Conservation (phyloP, 1,140 invertebrate genomes). For the Caerostris darwini region DNA sequence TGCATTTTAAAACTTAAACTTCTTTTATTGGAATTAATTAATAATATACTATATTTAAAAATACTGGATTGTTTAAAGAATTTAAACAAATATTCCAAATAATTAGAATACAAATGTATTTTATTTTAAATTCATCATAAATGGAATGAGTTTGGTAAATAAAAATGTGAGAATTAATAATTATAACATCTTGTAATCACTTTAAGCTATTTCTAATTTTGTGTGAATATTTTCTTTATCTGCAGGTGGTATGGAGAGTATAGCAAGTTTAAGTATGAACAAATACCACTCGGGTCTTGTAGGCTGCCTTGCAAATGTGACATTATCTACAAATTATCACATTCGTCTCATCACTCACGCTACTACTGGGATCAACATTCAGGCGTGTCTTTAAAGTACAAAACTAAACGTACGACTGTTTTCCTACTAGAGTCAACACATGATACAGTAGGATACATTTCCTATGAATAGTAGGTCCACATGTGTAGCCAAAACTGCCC, state of each 20-base stretch:
- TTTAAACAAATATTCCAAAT: too few species aligned
- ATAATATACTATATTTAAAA: too few species aligned
- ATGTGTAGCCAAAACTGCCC: conserved; percentile 73
- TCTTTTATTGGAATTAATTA: too few species aligned
- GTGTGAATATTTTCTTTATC: conserved; percentile 75
- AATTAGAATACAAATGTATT: too few species aligned
- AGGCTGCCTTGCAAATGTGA: conserved; percentile 91
- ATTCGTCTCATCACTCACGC: conserved; percentile 85
- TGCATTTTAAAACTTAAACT: too few species aligned
- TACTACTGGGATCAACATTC: conserved; percentile 84
- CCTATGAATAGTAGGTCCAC: conserved; percentile 78
- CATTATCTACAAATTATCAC: conserved; percentile 89
- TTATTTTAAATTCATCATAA: too few species aligned
- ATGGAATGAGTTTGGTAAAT: too few species aligned
- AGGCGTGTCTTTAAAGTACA: conserved; percentile 81
- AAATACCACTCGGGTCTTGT: conserved; percentile 88
- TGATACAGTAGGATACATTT: conserved; percentile 76
- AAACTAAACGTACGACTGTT: conserved; percentile 57
- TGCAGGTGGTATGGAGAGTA: conserved; percentile 89
- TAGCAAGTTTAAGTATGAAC: conserved; percentile 86
- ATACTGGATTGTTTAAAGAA: too few species aligned
- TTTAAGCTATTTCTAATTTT: neutral
- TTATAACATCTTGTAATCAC: neutral
- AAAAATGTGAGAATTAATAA: neutral
- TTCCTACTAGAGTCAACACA: conserved; percentile 73